Evolutionary conservation across 2,888 invertebrate species (phyloP), one percentile per base, ranked within the genome.

Genomic region (Andrena trimmerana): DNA sequence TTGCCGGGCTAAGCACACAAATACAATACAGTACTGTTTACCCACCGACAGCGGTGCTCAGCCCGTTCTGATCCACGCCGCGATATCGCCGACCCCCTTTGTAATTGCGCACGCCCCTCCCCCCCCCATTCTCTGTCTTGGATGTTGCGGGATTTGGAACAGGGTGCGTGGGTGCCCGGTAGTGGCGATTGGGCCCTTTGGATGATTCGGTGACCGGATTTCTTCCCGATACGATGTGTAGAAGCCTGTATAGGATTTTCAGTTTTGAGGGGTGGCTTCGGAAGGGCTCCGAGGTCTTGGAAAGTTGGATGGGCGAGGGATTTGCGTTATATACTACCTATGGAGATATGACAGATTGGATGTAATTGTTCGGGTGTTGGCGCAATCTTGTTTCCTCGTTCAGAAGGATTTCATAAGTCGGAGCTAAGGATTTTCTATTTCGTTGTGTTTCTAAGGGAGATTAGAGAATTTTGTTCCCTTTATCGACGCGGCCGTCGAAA

Each of bases 1-100:
- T 93, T 93, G 92, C 91, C 89, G 89, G 91, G 89, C 92, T 91
- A 90, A 91, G 92, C 91, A 92, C 89, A 92, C 93, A 93, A 93
- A 93, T 91, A 92, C 92, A 91, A 93, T 92, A 90, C 90, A 91
- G 92, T 91, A 79, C 84, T 90, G 92, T 92, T 93, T 92, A 90
- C 88, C 78, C 84, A 85, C 52, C 63, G 87, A 65, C 92, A 91
- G 91, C 83, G 93, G 90, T 88, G 89, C 92, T 92, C 92, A 90
- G 69, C 78, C 54, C 52, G 63, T 52, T 69, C 70, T 66, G 74
- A 74, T 83, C 74, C 54, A 33, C 62, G 78, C 48, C 8, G 36
- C 42, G 74, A 75, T 78, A 80, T 62, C 33, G 2, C 8, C 59
- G 24, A 27, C 50, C 68, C 71, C 67, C 60, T 76, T 71, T 81